Evolutionary conservation across 2,113 vertebrate genomes (phyloP), one percentile per base, ranked within the genome.

Genomic region (Myocastor coypus): DNA sequence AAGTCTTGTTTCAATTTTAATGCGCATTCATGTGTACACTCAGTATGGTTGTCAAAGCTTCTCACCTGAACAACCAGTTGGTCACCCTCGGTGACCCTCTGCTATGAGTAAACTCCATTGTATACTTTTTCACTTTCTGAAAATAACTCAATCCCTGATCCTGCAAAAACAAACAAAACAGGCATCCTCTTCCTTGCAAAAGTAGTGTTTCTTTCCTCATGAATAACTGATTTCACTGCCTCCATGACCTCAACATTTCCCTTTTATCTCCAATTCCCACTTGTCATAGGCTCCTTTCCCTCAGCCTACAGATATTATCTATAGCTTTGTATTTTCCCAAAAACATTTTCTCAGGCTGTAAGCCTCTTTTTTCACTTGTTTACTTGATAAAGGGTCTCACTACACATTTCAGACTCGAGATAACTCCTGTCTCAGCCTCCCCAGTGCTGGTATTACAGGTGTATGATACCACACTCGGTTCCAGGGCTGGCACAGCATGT

Each of bases 71-170:
- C 34, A 84, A 83, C 16, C 46, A 42, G 42, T 37, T 40, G 37
- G 59, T 91, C n/a, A 89, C 10, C 30, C 63, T 87, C 9, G 68
- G 32, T 20, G 64, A 86, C 87, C 24, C 46, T 71, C 63, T 84
- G 17, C 40, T 94, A 42, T 91, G 34, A 50, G n/a, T 78, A 96
- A 93, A 95, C n/a, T 78, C 61, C 42, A 63, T 83, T 95, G 95
- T 55, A n/a, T 19, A 63, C 83, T 95, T 94, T 85, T 30, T 91
- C 26, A 78, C 42, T 26, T 82, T 96, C 40, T 95, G 34, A 75
- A 86, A 64, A 83, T 19, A 71, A 20, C 32, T 46, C 46, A 46
- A 46, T 46, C 46, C 46, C 46, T 46, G 46, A 8, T 46, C 46
- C 46, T 46, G 5, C 46, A 46, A 46, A 46, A 46, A 46, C 46